These are phyloP conservation scores for Leptinotarsa peninsularis DNA, from an alignment of 2,888 invertebrate genomes.

Conservation along the genomic window DNA sequence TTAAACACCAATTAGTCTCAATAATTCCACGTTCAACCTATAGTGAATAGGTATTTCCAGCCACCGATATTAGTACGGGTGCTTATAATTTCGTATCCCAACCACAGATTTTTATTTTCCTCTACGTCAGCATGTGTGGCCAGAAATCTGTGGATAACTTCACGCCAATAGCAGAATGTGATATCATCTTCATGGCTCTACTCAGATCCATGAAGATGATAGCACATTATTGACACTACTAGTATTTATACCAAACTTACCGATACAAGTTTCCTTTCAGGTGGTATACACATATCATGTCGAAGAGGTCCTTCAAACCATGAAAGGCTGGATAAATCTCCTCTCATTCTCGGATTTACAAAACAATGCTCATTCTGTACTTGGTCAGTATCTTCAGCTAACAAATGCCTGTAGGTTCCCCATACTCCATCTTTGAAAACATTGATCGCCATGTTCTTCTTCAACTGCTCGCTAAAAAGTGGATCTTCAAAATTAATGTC, in stretches of 20 bases:
- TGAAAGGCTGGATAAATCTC: constrained; percentile 87
- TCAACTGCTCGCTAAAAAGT: constrained; percentile 75
- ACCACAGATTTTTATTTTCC: too few relatives aligned
- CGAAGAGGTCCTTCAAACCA: constrained; percentile 81
- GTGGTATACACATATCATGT: constrained; percentile 39
- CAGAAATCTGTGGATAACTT: too few relatives aligned
- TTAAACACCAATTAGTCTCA: too few relatives aligned
- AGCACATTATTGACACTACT: too few relatives aligned
- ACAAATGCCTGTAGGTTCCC: constrained; percentile 85
- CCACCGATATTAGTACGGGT: too few relatives aligned
- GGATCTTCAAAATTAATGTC: constrained; percentile 69
- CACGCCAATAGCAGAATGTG: too few relatives aligned
- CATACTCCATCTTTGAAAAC: constrained; percentile 73
- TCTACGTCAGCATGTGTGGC: too few relatives aligned
- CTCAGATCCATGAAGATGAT: too few relatives aligned
- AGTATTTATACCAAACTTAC: constrained; percentile 26
- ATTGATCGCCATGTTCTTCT: constrained; percentile 83
- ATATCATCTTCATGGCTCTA: too few relatives aligned
- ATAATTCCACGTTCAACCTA: too few relatives aligned
- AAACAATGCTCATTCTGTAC: constrained; percentile 76
- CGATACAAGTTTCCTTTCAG: constrained; percentile 43
- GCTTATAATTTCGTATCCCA: too few relatives aligned
- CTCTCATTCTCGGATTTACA: constrained; percentile 81
- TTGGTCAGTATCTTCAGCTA: constrained; percentile 69
- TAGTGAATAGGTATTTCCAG: too few relatives aligned